Evolutionary conservation across 1,140 invertebrate genomes (phyloP).

Genomic region (Drosophila nannoptera): DNA sequence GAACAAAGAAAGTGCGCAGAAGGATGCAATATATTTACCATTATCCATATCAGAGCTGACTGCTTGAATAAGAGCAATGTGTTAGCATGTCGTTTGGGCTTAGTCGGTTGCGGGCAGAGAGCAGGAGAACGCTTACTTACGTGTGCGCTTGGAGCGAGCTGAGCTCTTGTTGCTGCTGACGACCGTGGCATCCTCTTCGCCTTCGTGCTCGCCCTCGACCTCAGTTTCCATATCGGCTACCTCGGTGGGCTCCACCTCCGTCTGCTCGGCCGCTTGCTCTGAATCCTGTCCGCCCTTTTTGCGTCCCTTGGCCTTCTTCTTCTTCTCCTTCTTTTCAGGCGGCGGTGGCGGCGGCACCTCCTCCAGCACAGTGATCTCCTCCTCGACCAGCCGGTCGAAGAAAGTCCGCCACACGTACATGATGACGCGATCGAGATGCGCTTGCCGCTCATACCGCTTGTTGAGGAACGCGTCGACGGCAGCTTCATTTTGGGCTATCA

Average conservation of each 20-base stretch:
- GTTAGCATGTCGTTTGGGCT: conserved; percentile 1
- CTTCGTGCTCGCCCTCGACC: conserved; percentile 44
- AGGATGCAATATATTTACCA: conserved; percentile 57
- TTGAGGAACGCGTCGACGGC: conserved; percentile 74
- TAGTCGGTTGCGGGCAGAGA: neutral
- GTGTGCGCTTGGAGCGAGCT: conserved; percentile 44
- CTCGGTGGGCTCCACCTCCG: conserved; percentile 41
- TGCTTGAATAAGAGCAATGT: conserved; percentile 32
- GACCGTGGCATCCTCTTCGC: conserved; percentile 50
- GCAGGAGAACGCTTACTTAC: conserved; percentile 37
- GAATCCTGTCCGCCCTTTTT: conserved; percentile 67
- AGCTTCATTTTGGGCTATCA: conserved; percentile 51
- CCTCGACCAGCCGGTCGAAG: conserved; percentile 80
- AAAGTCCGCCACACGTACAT: conserved; percentile 82
- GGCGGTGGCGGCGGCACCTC: conserved; percentile 75
- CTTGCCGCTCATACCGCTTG: conserved; percentile 73
- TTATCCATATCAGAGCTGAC: conserved; percentile 72
- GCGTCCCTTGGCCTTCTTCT: conserved; percentile 63
- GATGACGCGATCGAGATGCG: conserved; percentile 79
- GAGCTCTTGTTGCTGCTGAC: conserved; percentile 61
- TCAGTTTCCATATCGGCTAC: conserved; percentile 44
- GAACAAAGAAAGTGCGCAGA: conserved; percentile 39
- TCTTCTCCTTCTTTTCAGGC: conserved; percentile 69
- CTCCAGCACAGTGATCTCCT: conserved; percentile 81
- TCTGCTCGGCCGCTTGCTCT: conserved; percentile 30